phyloP scores from a whole-genome alignment of 2,113 vertebrate genomes.

The Accipiter virgatus region DNA sequence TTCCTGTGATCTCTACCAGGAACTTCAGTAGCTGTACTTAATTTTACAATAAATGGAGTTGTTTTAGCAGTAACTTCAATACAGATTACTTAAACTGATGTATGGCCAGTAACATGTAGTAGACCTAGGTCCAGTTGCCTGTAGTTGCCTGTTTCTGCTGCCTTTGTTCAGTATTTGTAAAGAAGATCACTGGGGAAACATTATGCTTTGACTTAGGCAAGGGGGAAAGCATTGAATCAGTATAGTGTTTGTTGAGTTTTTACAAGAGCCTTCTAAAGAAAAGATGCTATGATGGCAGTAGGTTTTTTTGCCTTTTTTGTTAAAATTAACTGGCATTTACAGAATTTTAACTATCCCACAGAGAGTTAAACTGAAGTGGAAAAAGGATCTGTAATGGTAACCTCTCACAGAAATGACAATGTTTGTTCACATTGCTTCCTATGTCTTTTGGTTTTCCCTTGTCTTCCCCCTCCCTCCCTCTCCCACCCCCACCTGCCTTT shows the following conservation, averaged over 20 bases:
- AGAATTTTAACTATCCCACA: background rate
- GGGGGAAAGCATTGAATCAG: background rate
- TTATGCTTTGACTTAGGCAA: background rate
- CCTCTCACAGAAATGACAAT: background rate
- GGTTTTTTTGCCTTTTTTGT: background rate
- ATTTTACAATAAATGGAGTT: background rate
- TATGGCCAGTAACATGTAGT: background rate
- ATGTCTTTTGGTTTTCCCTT: background rate
- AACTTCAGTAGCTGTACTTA: background rate
- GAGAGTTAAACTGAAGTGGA: background rate
- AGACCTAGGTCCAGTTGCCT: background rate
- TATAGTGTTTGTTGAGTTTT: background rate
- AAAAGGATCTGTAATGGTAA: background rate
- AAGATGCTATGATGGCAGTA: background rate
- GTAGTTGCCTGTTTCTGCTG: background rate
- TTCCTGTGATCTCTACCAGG: background rate
- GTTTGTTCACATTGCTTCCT: background rate
- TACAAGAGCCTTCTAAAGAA: background rate
- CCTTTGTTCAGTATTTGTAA: background rate
- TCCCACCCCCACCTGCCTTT: background rate
- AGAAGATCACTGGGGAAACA: background rate
- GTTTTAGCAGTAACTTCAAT: background rate
- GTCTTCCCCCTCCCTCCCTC: too few relatives aligned
- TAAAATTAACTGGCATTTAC: background rate
- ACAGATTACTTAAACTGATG: background rate